phyloP scores from a whole-genome alignment of 2,113 vertebrate species.

The Spea bombifrons region DNA sequence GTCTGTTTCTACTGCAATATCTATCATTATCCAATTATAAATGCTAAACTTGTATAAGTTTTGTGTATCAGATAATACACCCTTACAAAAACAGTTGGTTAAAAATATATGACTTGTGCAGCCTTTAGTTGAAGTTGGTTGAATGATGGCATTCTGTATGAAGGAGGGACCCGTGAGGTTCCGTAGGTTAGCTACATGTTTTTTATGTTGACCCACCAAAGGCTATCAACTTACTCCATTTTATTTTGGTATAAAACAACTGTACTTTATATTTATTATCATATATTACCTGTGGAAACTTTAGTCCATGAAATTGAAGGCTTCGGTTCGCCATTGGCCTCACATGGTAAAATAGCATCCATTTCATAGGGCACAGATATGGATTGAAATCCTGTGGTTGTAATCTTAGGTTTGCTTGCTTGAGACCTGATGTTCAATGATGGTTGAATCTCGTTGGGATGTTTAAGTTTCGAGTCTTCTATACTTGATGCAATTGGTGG shows the following conservation, averaged over 20 bases:
- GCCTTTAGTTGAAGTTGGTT: too few relatives aligned
- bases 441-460: constrained; percentile 45
- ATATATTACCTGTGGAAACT: constrained; percentile 76
- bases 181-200: too few relatives aligned
- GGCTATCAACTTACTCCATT: not conserved
- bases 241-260: not conserved
- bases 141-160: too few relatives aligned
- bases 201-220: too few relatives aligned
- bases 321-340: constrained; percentile 72
- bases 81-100: too few relatives aligned
- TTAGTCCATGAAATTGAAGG: constrained; percentile 86
- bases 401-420: constrained; percentile 70
- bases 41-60: too few relatives aligned
- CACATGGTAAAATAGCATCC: constrained; percentile 77
- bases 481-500: constrained; percentile 49
- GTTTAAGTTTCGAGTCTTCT: constrained; percentile 49
- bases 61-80: too few relatives aligned
- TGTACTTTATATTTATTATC: not conserved
- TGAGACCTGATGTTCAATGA: constrained; percentile 52
- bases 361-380: constrained; percentile 70
- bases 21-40: too few relatives aligned
- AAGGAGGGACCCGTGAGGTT: too few relatives aligned
- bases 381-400: constrained; percentile 56
- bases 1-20: too few relatives aligned
- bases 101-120: too few relatives aligned